Evolutionary conservation across 2,888 invertebrate genomes (phyloP).

Genomic region (Eueremaeus valkanovi): DNA sequence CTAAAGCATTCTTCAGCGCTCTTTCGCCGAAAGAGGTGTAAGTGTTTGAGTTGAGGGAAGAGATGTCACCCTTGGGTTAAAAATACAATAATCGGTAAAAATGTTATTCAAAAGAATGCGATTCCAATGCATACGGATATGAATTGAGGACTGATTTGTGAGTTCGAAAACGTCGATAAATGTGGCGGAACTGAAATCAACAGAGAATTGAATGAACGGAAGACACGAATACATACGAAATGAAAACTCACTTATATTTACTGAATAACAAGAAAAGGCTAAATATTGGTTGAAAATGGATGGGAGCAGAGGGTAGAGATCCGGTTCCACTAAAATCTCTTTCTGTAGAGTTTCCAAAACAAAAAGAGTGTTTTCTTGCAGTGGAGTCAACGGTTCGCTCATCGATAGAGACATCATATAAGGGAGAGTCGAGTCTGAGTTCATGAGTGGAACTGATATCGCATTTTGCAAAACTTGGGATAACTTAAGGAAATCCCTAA

Average conservation of each 20-base stretch:
- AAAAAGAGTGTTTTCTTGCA: constrained; percentile 79
- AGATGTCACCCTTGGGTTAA: constrained; percentile 18
- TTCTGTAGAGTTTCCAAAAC: constrained; percentile 83
- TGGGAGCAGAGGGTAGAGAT: constrained; percentile 63
- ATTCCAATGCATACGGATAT: constrained; percentile 24
- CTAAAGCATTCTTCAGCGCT: constrained; percentile 68
- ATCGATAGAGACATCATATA: constrained; percentile 39
- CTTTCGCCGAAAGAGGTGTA: constrained; percentile 82
- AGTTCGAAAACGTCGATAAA: constrained; percentile 8
- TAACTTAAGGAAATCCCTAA: constrained; percentile 68
- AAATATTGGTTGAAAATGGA: constrained; percentile 65
- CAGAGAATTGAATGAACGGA: not conserved
- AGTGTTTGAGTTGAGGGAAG: constrained; percentile 60
- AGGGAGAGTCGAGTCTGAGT: not conserved
- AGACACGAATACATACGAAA: not conserved
- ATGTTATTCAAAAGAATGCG: not conserved
- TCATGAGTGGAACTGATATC: constrained; percentile 69
- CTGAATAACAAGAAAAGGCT: constrained; percentile 64
- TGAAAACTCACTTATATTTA: constrained; percentile 36
- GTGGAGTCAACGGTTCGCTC: constrained; percentile 61
- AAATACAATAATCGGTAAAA: not conserved
- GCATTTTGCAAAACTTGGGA: constrained; percentile 71
- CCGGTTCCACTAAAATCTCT: constrained; percentile 51
- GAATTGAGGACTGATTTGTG: constrained; percentile 36
- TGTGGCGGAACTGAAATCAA: constrained; percentile 33